Evolutionary conservation across 2,113 vertebrate genomes (phyloP).

Genomic region (Herpailurus yagouaroundi): DNA sequence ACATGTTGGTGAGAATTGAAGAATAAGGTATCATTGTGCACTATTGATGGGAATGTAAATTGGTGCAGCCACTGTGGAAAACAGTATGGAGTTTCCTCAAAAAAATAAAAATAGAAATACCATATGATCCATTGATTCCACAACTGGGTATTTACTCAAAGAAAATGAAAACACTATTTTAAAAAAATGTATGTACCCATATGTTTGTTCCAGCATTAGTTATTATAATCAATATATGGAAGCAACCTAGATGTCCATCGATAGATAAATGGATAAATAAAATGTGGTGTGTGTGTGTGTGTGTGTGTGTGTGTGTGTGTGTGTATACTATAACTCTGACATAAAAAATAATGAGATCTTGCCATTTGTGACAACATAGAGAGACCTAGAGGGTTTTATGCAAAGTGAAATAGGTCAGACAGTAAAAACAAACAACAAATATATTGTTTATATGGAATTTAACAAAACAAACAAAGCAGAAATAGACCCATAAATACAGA

Average conservation of each 20-base stretch:
- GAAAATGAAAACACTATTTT: not conserved
- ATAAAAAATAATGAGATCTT: not conserved
- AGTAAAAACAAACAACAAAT: not conserved
- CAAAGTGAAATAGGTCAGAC: not conserved
- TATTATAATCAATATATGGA: not conserved
- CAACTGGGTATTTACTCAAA: not conserved
- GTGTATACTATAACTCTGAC: no score
- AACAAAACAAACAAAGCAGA: not conserved
- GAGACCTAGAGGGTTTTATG: not conserved
- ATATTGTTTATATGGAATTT: not conserved
- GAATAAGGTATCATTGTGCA: not conserved
- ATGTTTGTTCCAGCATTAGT: not conserved
- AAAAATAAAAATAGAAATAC: not conserved
- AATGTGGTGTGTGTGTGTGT: no score
- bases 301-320: no score
- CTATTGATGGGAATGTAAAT: not conserved
- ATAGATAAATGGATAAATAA: not conserved
- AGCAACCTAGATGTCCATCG: not conserved
- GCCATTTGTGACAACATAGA: not conserved
- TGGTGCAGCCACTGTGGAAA: not conserved
- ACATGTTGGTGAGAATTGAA: not conserved
- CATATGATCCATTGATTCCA: not conserved
- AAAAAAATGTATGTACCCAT: not conserved
- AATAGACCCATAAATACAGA: not conserved
- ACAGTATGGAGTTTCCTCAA: not conserved